These are phyloP conservation scores for Myanophis thanlyinensis DNA, from an alignment of 2,113 vertebrate species.

Conservation along the genomic window DNA sequence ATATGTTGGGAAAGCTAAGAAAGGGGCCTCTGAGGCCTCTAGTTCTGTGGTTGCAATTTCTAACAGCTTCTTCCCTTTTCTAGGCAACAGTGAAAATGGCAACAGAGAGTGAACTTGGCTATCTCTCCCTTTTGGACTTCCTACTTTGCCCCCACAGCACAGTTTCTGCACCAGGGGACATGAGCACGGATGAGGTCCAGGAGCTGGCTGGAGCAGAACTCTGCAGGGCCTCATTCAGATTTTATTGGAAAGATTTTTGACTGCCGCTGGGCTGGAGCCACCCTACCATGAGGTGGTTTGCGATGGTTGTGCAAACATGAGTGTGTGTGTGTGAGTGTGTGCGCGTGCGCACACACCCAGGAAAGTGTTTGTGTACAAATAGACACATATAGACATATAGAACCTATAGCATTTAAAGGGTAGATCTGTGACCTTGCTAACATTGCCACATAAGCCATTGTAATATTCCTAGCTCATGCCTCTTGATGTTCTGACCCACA, in stretches of 20 bases:
- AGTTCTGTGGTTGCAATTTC: accelerated
- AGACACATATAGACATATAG: constrained; percentile 48
- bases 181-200: neutral
- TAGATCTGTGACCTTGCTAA: constrained; percentile 64
- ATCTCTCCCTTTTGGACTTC: neutral
- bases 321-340: neutral
- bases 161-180: neutral
- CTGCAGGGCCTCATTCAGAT: neutral
- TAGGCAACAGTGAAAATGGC: constrained; percentile 81
- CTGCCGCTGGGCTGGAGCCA: constrained; percentile 36
- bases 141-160: neutral
- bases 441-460: constrained; percentile 31
- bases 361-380: constrained; percentile 32
- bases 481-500: constrained; percentile 4
- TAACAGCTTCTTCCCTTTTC: constrained; percentile 1
- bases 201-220: neutral
- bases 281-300: constrained; percentile 48
- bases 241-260: constrained; percentile 19
- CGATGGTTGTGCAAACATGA: neutral
- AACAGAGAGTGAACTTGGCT: constrained; percentile 68
- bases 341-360: neutral
- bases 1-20: neutral
- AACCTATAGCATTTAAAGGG: constrained; percentile 58
- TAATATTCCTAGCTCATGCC: constrained; percentile 7
- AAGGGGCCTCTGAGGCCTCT: neutral